Evolutionary conservation across 2,797 vertebrate species (phyloP).

Genomic region (Limosa lapponica): DNA sequence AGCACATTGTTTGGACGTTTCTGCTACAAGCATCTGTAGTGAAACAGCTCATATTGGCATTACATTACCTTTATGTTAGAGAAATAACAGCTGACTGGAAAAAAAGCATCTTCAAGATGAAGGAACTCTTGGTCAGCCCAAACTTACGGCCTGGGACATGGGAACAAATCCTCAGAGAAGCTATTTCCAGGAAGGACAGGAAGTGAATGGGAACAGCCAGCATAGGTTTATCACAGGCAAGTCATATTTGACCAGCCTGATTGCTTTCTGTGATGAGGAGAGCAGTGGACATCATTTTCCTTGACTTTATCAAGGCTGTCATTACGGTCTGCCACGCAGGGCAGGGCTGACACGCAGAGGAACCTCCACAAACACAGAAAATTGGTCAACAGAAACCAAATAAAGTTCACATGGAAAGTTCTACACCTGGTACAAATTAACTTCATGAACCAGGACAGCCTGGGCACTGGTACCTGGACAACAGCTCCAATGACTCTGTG

Average conservation of each 20-base stretch:
- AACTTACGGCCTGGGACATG: background rate
- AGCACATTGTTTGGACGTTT: slow-evolving; percentile 13
- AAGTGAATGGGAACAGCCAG: background rate
- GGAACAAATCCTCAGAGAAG: background rate
- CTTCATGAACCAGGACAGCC: background rate
- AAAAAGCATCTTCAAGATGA: background rate
- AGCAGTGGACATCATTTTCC: background rate
- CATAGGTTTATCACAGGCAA: background rate
- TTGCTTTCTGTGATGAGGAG: background rate
- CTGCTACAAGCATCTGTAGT: background rate
- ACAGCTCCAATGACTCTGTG: background rate
- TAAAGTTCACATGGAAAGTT: background rate
- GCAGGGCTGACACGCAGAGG: background rate
- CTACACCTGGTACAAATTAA: background rate
- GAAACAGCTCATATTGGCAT: background rate
- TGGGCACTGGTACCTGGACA: background rate
- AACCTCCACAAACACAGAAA: background rate
- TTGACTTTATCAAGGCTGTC: background rate
- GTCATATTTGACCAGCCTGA: background rate
- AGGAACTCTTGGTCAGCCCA: background rate
- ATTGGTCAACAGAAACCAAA: background rate
- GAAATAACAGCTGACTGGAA: slow-evolving; percentile 2
- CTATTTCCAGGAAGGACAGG: background rate
- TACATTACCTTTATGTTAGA: background rate
- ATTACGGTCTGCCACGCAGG: background rate